Percentiles rank a stretch among this genome's conserved stretches.
Evolutionary conservation across 2,797 vertebrate genomes (phyloP).

Genomic region (Rhyacichthys aspro): DNA sequence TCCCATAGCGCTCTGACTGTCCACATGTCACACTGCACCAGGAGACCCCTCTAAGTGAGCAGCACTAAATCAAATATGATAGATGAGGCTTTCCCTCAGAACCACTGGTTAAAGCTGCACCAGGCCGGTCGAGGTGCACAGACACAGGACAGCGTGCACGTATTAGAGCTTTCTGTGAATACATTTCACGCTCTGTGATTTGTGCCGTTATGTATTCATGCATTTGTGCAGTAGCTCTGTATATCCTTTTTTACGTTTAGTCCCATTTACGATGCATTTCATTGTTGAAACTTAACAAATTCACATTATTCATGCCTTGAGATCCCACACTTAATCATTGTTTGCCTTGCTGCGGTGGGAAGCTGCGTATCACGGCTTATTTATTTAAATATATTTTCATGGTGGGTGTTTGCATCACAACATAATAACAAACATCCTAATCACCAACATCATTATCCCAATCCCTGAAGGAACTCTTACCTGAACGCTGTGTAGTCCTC

Average conservation of each 20-base stretch:
- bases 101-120: conserved; percentile 8
- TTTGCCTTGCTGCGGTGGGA: conserved; percentile 34
- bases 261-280: conserved; percentile 38
- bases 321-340: conserved; percentile 48
- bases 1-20: conserved; percentile 37
- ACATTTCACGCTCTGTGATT: conserved; percentile 15
- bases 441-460: conserved; percentile 74
- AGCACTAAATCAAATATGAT: conserved; percentile 22
- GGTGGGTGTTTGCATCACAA: conserved; percentile 44
- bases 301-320: conserved; percentile 50
- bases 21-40: conserved; percentile 30
- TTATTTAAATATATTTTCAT: conserved; percentile 53
- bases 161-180: not conserved
- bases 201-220: conserved; percentile 40
- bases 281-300: conserved; percentile 51
- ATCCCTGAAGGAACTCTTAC: conserved; percentile 60
- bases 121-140: conserved; percentile 24
- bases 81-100: conserved; percentile 10
- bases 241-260: conserved; percentile 36
- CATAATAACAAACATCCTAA: conserved; percentile 71
- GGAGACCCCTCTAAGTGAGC: conserved; percentile 26
- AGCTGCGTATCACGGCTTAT: conserved; percentile 46
- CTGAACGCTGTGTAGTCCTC: conserved; percentile 45
- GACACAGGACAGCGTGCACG: conserved; percentile 15
- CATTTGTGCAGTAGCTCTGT: conserved; percentile 16